Evolutionary conservation across 2,888 invertebrate species (phyloP), one percentile per base, ranked within the genome.

Genomic region (Biston stratarius): DNA sequence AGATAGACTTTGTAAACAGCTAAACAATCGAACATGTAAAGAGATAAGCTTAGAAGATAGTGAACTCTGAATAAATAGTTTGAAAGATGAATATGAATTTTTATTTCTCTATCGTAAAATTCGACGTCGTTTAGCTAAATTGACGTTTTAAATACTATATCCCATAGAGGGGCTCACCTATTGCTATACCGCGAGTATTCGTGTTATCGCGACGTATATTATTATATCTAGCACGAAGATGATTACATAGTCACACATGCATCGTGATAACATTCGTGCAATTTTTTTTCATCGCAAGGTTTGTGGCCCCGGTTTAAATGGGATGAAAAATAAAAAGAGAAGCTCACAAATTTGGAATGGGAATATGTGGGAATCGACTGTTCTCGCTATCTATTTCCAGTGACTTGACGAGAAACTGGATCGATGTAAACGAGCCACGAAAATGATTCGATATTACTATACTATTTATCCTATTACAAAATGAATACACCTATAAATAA

Each of bases 1-100:
- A 82, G 89, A 92, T 93, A 93, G 87, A 93, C 88, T 93, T 91
- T 92, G 85, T 87, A 87, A 86, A 88, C 80, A 86, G 82, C 87
- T 88, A 92, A 88, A 88, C 86, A 85, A 84, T 85, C 72, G 77
- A 82, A 83, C 80, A 78, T 77, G 81, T 80, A 80, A 76, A 85
- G 81, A 80, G 59, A 82, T 83, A 84, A 84, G 84, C 73, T 79
- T 82, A 81, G 75, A 81, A 82, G 81, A 79, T 83, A 80, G 76
- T 78, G 62, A 44, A 67, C 72, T 87, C 77, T 80, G 79, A 83
- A 76, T 83, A 81, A 78, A 83, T 71, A 77, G 71, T 73, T 77
- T 77, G 75, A 71, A 48, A 74, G 69, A 79, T 80, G 76, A 79
- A 72, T 74, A 76, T 69, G 67, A 77, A 73, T 74, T 66, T 74